These are phyloP conservation scores for Acrossocheilus fasciatus DNA, from an alignment of 2,797 vertebrate species.

Conservation along the genomic window DNA sequence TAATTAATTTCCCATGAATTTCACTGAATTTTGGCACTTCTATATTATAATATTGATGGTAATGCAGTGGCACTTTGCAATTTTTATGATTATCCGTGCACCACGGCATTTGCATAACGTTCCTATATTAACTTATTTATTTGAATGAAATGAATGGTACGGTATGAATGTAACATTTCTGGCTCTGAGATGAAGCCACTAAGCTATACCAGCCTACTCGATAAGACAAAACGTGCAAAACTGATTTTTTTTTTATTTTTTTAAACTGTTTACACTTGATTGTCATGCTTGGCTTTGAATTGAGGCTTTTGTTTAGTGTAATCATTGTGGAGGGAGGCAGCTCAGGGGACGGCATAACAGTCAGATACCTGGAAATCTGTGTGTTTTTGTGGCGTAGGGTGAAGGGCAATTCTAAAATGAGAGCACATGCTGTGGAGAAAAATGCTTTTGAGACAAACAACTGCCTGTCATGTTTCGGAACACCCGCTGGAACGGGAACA, in stretches of 20 bases:
- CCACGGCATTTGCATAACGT: neutral
- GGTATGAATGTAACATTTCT: neutral
- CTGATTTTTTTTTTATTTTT: neutral
- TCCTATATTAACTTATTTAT: neutral
- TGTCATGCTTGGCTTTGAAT: slow-evolving; percentile 14
- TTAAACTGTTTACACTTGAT: slow-evolving; percentile 2
- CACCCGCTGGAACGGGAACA: slow-evolving; percentile 47
- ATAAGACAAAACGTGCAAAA: neutral
- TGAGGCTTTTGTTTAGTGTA: slow-evolving; percentile 13
- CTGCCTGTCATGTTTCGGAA: slow-evolving; percentile 54
- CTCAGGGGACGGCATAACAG: neutral
- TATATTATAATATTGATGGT: neutral
- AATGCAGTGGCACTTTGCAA: neutral
- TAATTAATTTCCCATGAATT: neutral
- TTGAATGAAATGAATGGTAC: neutral
- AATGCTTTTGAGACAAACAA: slow-evolving; percentile 56
- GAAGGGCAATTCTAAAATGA: slow-evolving; percentile 58
- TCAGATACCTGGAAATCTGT: slow-evolving; percentile 31
- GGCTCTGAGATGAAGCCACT: neutral
- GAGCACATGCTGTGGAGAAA: slow-evolving; percentile 45
- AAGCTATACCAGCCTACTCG: neutral
- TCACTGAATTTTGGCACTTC: neutral
- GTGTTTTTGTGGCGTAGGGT: slow-evolving; percentile 48
- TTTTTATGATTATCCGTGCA: neutral
- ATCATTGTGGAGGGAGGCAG: slow-evolving; percentile 4